Evolutionary conservation across 2,797 vertebrate genomes (phyloP).

Genomic region (Thaleichthys pacificus): DNA sequence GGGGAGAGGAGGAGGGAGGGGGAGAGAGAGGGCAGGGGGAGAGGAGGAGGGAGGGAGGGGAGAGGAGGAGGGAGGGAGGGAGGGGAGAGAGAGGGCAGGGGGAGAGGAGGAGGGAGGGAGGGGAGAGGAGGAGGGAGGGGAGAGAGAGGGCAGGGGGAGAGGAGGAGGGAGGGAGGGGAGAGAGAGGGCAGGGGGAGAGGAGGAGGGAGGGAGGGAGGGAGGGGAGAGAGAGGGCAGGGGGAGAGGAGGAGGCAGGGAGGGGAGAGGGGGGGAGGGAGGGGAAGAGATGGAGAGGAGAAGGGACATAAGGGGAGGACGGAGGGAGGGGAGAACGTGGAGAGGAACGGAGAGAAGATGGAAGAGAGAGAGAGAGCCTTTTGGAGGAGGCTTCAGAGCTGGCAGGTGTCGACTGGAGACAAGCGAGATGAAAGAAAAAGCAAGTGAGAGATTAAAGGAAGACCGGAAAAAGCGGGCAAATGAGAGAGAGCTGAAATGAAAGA

Average conservation of each 20-base stretch:
- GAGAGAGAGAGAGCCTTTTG: not conserved
- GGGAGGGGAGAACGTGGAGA: constrained; percentile 2
- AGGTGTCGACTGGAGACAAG: not conserved
- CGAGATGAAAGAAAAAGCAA: not conserved
- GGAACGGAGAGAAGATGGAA: not conserved
- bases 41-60: no score
- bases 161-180: not conserved
- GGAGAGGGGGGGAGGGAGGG: not conserved
- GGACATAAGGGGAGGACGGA: not conserved
- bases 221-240: not conserved
- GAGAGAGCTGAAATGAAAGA: no score
- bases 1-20: no score
- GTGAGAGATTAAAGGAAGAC: no score
- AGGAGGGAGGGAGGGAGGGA: not conserved
- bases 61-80: not conserved
- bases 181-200: not conserved
- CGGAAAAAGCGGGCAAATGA: no score
- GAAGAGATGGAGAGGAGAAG: no score
- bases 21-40: not conserved
- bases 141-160: no score
- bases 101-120: not conserved
- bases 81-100: not conserved
- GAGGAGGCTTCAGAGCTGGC: no score
- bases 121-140: not conserved
- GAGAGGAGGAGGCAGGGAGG: not conserved